Evolutionary conservation across 2,888 invertebrate genomes (phyloP), one percentile per base, ranked within the genome.

Genomic region (Harpalus rubripes): DNA sequence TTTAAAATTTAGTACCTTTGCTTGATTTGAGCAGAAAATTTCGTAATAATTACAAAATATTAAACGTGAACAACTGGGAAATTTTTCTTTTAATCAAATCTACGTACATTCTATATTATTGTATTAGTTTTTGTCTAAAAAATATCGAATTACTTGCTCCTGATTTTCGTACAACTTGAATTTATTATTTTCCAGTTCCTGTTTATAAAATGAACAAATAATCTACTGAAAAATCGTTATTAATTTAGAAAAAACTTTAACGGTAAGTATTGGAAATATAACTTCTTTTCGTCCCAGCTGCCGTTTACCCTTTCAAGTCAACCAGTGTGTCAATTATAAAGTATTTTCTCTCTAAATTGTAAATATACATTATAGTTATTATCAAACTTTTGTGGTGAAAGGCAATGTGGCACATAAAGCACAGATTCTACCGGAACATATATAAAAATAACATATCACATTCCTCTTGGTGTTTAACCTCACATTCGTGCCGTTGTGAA

Each of bases 361-460:
- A 44, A 26, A 68, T 68, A 63, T 22, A 22, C 39, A 26, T 68
- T 32, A 68, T 63, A 5, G 12, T 82, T 76, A 58, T 84, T 78
- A 78, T 76, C 68, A 83, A 83, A 76, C 58, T 63, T 61, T 84
- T 84, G 78, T 84, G 84, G 52, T 78, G 78, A 78, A 84, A 84
- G 84, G 84, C 84, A 84, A 84, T 84, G 84, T 78, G 84, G 84
- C 78, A 84, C 84, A 84, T 68, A 26, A 83, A 84, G 84, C 84
- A 84, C 65, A 63, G n/a, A 78, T 76, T n/a, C 61, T 59, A 80
- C 39, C 52, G 59, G 52, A 80, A 80, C 32, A 44, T 22, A 72
- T 61, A 83, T 61, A 83, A 83, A 83, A 83, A 83, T 83, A 76
- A 76, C 61, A 56, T 83, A 83, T 83, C 83, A 83, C 83, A 83